A percentile compares a stretch with the other conserved stretches of the same genome.
phyloP scores from a whole-genome alignment of 1,140 invertebrate species.

The Scaptomyza montana region DNA sequence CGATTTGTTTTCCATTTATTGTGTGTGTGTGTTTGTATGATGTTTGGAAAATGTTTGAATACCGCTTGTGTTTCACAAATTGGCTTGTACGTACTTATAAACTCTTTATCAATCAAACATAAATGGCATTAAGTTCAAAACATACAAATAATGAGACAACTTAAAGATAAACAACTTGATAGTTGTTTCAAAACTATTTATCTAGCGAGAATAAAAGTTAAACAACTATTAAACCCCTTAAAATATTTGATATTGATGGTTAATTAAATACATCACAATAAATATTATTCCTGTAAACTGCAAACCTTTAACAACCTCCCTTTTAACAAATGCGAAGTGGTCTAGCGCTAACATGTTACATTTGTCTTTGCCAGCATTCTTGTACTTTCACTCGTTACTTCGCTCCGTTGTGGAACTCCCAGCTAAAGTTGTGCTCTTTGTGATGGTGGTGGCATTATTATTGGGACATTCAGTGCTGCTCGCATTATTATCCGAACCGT shows the following conservation, averaged over 20 bases:
- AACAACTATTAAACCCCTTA: too few species aligned
- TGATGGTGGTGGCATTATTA: neutral
- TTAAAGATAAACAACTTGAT: too few species aligned
- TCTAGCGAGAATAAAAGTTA: too few species aligned
- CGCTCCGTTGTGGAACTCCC: slow-evolving; percentile 13
- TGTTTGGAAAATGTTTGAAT: slow-evolving; percentile 2
- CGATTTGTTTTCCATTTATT: slow-evolving; percentile 29
- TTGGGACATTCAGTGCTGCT: too few species aligned
- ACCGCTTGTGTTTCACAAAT: slow-evolving; percentile 22
- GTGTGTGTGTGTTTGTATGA: neutral
- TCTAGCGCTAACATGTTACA: neutral
- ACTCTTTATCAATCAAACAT: slow-evolving; percentile 4
- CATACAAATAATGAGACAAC: too few species aligned
- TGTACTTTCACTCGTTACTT: slow-evolving; percentile 2
- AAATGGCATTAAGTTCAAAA: neutral
- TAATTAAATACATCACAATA: neutral
- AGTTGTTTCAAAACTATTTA: too few species aligned
- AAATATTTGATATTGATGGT: too few species aligned
- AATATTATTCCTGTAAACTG: slow-evolving; percentile 59
- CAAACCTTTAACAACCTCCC: slow-evolving; percentile 62
- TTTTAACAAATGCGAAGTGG: slow-evolving; percentile 62
- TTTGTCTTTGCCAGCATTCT: too few species aligned
- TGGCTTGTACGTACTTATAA: slow-evolving; percentile 5
- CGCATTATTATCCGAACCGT: too few species aligned
- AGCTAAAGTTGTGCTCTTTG: slow-evolving; percentile 25